Conservation (phyloP, 2,113 vertebrate genomes). For the Erinaceus europaeus region DNA sequence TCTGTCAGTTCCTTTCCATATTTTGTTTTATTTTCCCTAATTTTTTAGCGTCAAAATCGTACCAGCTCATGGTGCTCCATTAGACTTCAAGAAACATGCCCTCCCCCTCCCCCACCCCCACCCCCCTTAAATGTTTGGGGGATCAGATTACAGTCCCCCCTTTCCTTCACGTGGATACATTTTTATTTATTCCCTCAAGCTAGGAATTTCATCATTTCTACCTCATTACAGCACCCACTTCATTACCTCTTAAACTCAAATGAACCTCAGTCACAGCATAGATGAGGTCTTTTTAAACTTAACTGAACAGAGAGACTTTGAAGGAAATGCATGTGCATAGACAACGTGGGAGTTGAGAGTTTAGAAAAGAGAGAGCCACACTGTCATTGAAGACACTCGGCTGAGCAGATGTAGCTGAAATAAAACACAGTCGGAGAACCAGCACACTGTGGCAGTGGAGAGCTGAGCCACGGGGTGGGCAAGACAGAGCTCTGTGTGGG, state of each 20-base stretch:
- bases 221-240: not conserved
- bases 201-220: not conserved
- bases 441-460: not conserved
- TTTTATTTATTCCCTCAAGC: not conserved
- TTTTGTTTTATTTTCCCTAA: not conserved
- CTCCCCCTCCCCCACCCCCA: not conserved
- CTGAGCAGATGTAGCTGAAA: constrained; percentile 1
- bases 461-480: not conserved
- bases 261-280: not conserved
- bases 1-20: constrained; percentile 23
- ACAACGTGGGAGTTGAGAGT: constrained; percentile 40
- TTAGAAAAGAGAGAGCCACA: constrained; percentile 11
- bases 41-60: constrained; percentile 39
- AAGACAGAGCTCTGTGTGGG: not conserved
- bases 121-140: not conserved
- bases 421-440: constrained; percentile 14
- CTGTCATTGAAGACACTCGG: constrained; percentile 24
- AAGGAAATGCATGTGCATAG: constrained; percentile 29
- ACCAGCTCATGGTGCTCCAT: not conserved
- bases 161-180: constrained; percentile 3
- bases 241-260: not conserved
- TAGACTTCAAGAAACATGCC: not conserved
- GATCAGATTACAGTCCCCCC: not conserved
- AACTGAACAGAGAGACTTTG: not conserved
- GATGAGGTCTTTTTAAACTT: not conserved